These are phyloP conservation scores for Streptopelia turtur DNA, from an alignment of 2,797 vertebrate genomes.

Conservation along the genomic window DNA sequence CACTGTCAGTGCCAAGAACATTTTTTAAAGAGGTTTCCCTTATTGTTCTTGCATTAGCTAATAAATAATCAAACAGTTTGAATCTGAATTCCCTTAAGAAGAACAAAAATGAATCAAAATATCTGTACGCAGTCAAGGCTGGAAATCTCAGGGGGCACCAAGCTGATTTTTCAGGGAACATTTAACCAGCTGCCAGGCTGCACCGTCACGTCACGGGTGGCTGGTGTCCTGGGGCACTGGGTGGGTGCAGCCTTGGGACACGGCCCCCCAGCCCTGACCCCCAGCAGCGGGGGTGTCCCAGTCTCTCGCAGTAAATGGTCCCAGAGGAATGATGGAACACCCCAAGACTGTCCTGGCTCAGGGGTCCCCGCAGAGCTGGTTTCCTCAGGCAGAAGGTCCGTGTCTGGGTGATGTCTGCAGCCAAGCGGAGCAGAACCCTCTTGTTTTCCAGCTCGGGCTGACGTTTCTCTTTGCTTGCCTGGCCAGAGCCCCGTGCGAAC, in stretches of 20 bases:
- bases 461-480: accelerated
- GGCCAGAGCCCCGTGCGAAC: too few species aligned
- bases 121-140: neutral
- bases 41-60: neutral
- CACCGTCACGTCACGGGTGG: accelerated
- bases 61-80: neutral
- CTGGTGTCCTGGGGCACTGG: neutral
- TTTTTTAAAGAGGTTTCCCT: neutral
- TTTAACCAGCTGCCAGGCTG: neutral
- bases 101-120: accelerated
- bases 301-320: neutral
- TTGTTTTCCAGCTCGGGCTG: accelerated
- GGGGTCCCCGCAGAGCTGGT: neutral
- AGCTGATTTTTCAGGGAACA: neutral
- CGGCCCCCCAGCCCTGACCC: accelerated
- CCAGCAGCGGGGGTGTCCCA: neutral
- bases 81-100: neutral
- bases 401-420: accelerated
- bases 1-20: neutral
- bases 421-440: neutral
- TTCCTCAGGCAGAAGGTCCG: neutral
- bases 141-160: neutral
- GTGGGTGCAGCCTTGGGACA: neutral
- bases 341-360: too few species aligned
- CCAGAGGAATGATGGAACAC: neutral